Percentiles rank a stretch among this genome's conserved stretches.
These are phyloP conservation scores for Adoxophyes honmai DNA, from an alignment of 1,140 invertebrate species.

Conservation along the genomic window DNA sequence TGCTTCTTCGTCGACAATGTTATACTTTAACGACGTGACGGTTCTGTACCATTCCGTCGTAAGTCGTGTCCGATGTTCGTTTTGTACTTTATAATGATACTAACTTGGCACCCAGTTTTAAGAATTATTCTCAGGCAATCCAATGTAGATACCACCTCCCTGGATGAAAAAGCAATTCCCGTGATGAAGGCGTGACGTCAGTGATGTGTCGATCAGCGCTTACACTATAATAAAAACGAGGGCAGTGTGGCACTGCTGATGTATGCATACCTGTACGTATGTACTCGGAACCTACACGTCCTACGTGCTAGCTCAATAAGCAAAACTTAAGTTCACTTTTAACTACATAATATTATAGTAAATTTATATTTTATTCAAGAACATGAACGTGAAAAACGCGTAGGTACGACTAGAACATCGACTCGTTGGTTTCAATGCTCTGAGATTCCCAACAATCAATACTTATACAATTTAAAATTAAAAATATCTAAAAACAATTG, in stretches of 20 bases:
- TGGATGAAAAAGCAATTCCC: no score
- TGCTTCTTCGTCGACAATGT: no score
- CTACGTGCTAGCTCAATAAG: neutral
- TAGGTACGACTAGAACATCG: slow-evolving; percentile 15
- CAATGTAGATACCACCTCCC: no score
- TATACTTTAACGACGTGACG: no score
- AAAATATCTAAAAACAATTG: slow-evolving; percentile 8
- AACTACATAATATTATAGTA: neutral
- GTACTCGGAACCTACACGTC: neutral
- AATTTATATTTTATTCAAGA: neutral
- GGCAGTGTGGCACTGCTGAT: neutral
- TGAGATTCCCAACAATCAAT: slow-evolving; percentile 10
- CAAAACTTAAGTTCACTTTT: neutral
- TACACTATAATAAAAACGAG: slow-evolving; percentile 1
- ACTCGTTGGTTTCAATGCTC: neutral
- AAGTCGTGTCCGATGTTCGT: no score
- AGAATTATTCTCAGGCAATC: no score
- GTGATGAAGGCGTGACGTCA: no score
- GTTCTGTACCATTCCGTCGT: no score
- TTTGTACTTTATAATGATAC: no score
- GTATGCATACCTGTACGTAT: neutral
- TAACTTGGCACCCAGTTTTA: no score
- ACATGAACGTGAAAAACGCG: slow-evolving; percentile 9
- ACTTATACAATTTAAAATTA: neutral
- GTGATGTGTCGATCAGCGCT: neutral